Percentiles rank a stretch among this genome's conserved stretches.
Evolutionary conservation across 2,797 vertebrate genomes (phyloP).

Genomic region (Epinephelus malabaricus): DNA sequence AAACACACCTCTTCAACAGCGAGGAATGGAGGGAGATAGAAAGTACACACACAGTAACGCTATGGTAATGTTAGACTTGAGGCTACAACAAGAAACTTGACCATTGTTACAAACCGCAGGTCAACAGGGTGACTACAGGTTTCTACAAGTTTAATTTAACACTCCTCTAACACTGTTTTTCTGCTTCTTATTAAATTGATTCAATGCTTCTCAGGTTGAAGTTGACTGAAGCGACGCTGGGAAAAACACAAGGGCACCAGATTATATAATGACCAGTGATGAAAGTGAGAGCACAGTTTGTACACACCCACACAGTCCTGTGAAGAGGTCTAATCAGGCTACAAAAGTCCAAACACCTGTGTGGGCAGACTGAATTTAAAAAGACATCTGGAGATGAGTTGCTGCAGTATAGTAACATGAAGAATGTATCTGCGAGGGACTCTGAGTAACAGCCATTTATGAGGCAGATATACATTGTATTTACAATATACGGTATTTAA

Average conservation of each 20-base stretch:
- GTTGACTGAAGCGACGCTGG: not conserved
- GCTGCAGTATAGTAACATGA: not conserved
- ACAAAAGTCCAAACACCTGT: constrained; percentile 8
- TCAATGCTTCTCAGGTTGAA: not conserved
- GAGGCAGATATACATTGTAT: no score
- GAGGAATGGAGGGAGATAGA: constrained; percentile 7
- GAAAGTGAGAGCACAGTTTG: not conserved
- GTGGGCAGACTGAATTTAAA: constrained; percentile 21
- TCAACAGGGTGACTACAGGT: not conserved
- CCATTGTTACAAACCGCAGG: not conserved
- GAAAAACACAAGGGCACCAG: not conserved
- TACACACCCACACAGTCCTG: constrained; percentile 8
- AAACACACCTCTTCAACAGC: not conserved
- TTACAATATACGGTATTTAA: no score
- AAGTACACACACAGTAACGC: not conserved
- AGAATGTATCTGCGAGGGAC: not conserved
- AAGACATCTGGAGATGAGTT: not conserved
- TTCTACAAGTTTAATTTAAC: constrained; percentile 11
- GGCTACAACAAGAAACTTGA: not conserved
- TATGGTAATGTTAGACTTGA: no score
- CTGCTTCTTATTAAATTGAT: not conserved
- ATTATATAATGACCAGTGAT: constrained; percentile 9
- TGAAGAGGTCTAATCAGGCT: constrained; percentile 32
- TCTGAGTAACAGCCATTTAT: no score
- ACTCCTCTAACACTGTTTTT: constrained; percentile 1